Percentiles rank a stretch among this genome's conserved stretches.
Conservation (phyloP, 2,888 invertebrate species). For the Oligia latruncula region DNA sequence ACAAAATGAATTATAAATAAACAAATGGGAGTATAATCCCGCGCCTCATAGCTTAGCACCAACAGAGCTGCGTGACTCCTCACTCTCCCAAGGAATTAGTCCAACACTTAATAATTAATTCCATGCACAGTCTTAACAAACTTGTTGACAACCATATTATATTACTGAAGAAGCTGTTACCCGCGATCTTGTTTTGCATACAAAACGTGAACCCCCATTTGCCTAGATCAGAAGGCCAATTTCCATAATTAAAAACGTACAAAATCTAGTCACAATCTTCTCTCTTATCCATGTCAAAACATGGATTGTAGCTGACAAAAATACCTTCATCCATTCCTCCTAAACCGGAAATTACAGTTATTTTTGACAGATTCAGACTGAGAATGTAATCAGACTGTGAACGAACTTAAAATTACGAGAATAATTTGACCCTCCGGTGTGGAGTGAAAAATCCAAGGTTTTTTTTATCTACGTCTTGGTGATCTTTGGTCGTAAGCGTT, state of each 20-base stretch:
- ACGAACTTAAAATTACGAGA: background rate
- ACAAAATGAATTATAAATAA: conserved; percentile 45
- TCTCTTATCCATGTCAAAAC: no score
- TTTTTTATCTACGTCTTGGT: no score
- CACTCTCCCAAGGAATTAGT: conserved; percentile 74
- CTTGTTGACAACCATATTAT: conserved; percentile 52
- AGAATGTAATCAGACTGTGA: background rate
- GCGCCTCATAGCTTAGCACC: conserved; percentile 44
- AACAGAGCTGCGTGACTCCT: conserved; percentile 73
- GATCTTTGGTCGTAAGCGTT: no score
- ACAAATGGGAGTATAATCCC: conserved; percentile 49
- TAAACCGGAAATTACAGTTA: background rate
- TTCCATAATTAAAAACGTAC: background rate
- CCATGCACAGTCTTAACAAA: conserved; percentile 62
- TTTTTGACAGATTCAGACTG: background rate
- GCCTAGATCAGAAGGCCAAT: background rate
- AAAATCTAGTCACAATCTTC: background rate
- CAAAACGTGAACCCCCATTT: background rate
- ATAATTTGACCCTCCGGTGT: background rate
- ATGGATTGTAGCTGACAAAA: no score
- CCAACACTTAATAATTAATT: conserved; percentile 73
- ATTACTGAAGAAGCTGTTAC: conserved; percentile 27
- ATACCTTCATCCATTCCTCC: no score
- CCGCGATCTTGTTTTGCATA: background rate
- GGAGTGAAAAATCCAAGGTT: no score